These are phyloP conservation scores for Eurystomus glaucurus DNA, from an alignment of 2,797 vertebrate species.

Conservation along the genomic window DNA sequence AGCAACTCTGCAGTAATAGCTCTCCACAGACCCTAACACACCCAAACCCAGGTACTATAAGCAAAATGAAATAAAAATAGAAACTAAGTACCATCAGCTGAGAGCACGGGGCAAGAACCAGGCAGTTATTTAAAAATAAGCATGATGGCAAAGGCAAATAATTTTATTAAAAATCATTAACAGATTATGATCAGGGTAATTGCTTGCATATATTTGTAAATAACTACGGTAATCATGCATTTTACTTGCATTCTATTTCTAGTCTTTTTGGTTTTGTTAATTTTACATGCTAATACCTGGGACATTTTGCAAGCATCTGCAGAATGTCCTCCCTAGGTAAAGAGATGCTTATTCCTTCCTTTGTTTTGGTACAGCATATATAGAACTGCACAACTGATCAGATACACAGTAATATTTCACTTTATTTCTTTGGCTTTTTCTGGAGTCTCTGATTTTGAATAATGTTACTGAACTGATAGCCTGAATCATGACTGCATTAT, in stretches of 20 bases:
- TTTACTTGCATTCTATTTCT: neutral
- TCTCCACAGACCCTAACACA: neutral
- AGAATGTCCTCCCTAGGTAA: neutral
- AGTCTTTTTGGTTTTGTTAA: neutral
- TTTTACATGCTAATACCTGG: neutral
- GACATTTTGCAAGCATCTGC: neutral
- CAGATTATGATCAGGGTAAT: neutral
- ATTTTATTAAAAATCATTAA: neutral
- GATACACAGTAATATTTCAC: neutral
- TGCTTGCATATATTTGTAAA: neutral
- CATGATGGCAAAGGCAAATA: neutral
- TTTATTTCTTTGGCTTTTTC: neutral
- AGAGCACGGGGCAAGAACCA: neutral
- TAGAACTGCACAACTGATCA: neutral
- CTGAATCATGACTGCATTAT: neutral
- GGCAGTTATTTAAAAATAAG: neutral
- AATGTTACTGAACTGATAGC: neutral
- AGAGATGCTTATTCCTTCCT: neutral
- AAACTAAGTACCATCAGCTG: neutral
- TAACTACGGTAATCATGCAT: neutral
- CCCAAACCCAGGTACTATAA: neutral
- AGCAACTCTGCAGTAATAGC: neutral
- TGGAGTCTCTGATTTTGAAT: neutral
- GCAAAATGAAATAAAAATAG: neutral
- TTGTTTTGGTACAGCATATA: neutral